Base-by-base conservation (phyloP, 1,140 invertebrate genomes). In the Zaprionus kolodkinae region DNA sequence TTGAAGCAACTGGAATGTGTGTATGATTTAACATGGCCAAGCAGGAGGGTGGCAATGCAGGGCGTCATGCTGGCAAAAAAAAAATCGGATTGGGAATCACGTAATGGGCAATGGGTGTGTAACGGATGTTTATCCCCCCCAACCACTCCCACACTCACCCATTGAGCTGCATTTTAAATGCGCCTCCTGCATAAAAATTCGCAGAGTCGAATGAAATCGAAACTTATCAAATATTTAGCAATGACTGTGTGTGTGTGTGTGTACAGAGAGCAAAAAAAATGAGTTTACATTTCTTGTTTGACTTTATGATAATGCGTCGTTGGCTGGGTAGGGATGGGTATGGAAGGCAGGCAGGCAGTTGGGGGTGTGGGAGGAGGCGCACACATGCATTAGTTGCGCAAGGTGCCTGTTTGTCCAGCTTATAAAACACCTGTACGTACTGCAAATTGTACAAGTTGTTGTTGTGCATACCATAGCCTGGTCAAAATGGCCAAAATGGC, bases 91-190 rank as follows among this genome's bases (percentile, higher is more conserved):
- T 72, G 76, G 69, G 85, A 90, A 84, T 91, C 87, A 83, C 81
- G 86, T 91, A 87, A 88, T 81, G 80, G 79, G 68, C 57, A 55
- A 64, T 40, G 63, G 63, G 64, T 66, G 64, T 66, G 56, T 69
- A 87, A 76, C 85, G 89, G 81, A 89, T 91, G 89, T 78, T 76
- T 75, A 67, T 10, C 10, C 69, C 63, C 48, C 21, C n/a, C 61
- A 12, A 35, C 27, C 4, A 3, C 45, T 12, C 17, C 10, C 27
- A 30, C 3, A 3, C 66, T 72, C 65, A 78, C 75, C 85, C 89
- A 87, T 91, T 89, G 75, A 77, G 89, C 62, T 91, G 86, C 89
- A 91, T 91, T 91, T 91, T 91, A 91, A 91, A 91, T 91, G 79
- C 15, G 61, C 75, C 65, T 75, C 75, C 75, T 91, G 87, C 79